phyloP scores from a whole-genome alignment of 2,797 vertebrate species.

The Pangasius krempfi region DNA sequence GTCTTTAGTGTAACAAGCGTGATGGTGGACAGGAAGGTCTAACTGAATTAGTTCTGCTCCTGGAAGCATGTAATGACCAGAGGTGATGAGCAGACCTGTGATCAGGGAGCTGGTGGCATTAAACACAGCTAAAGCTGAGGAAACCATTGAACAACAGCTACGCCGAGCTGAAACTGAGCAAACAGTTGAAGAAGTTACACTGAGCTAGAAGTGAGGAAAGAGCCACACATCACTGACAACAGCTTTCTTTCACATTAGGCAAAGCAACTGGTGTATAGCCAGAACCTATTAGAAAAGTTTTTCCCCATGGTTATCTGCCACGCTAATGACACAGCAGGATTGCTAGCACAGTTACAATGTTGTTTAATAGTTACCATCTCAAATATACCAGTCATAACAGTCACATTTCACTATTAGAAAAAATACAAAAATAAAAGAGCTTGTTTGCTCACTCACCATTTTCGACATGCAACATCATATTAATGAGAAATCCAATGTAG shows the following conservation, averaged over 20 bases:
- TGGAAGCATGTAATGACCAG: constrained; percentile 69
- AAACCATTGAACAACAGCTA: not conserved
- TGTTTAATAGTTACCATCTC: not conserved
- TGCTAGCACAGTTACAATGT: not conserved
- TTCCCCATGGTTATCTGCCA: no score
- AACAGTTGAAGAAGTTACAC: not conserved
- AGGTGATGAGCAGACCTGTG: constrained; percentile 67
- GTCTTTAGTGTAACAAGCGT: not conserved
- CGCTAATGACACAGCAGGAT: not conserved
- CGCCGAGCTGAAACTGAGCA: not conserved
- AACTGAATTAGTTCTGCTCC: constrained; percentile 70
- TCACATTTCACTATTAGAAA: not conserved
- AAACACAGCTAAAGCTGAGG: not conserved
- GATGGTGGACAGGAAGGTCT: not conserved
- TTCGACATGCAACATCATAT: not conserved
- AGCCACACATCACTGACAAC: not conserved
- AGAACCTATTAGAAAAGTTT: not conserved
- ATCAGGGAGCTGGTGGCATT: not conserved
- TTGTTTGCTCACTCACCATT: not conserved
- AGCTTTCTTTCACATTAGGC: not conserved
- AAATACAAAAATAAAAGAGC: not conserved
- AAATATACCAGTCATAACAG: not conserved
- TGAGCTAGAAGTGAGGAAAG: not conserved
- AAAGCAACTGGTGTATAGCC: not conserved
- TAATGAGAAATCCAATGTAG: not conserved